Percentiles rank a stretch among this genome's conserved stretches.
phyloP scores from a whole-genome alignment of 1,140 invertebrate genomes.

The Drosophila repletoides region DNA sequence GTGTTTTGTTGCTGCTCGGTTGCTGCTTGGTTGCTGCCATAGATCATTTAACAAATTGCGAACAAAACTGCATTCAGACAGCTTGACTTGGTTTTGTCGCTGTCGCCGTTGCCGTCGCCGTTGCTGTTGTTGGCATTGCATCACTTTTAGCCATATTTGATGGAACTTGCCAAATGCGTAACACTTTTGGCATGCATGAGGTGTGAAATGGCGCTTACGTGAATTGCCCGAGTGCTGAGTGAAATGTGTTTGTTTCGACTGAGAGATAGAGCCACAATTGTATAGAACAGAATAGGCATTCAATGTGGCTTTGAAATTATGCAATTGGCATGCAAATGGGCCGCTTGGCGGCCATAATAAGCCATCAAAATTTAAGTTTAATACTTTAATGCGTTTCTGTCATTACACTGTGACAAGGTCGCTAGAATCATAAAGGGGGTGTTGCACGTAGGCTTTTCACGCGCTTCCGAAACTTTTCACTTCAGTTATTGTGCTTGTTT shows the following conservation, averaged over 20 bases:
- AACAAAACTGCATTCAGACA: conserved; percentile 47
- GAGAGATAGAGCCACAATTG: background rate
- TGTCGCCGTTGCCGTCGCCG: conserved; percentile 10
- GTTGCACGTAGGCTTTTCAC: conserved; percentile 45
- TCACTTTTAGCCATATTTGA: conserved; percentile 45
- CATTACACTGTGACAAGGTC: conserved; percentile 44
- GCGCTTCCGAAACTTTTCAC: conserved; percentile 64
- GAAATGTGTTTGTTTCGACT: conserved; percentile 28
- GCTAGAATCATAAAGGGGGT: conserved; percentile 35
- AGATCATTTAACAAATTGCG: conserved; percentile 45
- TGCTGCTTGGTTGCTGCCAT: too few species aligned
- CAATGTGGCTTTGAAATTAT: conserved; percentile 50
- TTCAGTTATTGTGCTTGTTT: conserved; percentile 14
- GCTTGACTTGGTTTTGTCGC: conserved; percentile 40
- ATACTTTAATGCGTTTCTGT: conserved; percentile 35
- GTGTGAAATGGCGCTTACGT: conserved; percentile 53
- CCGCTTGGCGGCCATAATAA: background rate
- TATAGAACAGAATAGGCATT: conserved; percentile 34
- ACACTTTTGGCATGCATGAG: conserved; percentile 45
- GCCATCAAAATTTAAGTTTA: conserved; percentile 42
- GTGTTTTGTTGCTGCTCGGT: conserved; percentile 7
- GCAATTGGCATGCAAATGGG: conserved; percentile 68
- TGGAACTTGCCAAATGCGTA: conserved; percentile 48
- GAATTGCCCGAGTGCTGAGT: conserved; percentile 21
- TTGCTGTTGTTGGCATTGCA: conserved; percentile 46